Base-by-base conservation (phyloP, 1,140 invertebrate species). In the Musca domestica region DNA sequence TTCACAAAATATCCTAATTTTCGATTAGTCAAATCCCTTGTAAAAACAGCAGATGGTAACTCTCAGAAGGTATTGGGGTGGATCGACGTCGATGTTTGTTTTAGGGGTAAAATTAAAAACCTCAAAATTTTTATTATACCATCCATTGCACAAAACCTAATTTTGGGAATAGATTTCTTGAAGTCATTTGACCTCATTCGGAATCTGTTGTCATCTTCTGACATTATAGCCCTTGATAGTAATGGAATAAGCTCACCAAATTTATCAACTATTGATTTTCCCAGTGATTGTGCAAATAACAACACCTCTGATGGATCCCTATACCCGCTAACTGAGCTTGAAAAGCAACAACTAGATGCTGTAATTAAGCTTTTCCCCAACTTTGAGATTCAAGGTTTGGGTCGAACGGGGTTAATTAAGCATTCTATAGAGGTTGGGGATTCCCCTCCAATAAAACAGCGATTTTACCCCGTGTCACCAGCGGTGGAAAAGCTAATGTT, bases 401-500 rank as follows among this genome's bases (percentile, higher is more conserved):
- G 46, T 48, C 15, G 47, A 14, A 65, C 64, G 3, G n/a, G 14
- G 7, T 1, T 65, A 20, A 49, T 48, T 3, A 3, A 48, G 41
- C 64, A 65, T 23, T 15, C 14, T 5, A 65, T 65, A 5, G 56
- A 61, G 2, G 25, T 61, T 34, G 27, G 56, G 6, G 34, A 41
- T 2, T 5, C 34, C 12, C 2, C 4, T 2, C 34, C 34, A 10
- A 12, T 41, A 41, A 72, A 70, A 41, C 71, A 72, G 49, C 46
- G 70, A 12, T 64, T 68, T 34, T 70, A 65, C 34, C 51, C 70
- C 2, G 47, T 71, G 12, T 70, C 66, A 27, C 66, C 72, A 2
- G 66, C 67, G 14, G 70, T 72, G 5, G 68, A 74, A 69, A 68
- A 74, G n/a, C 54, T n/a, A n/a, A n/a, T n/a, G n/a, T n/a, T n/a